A percentile compares a stretch with the other conserved stretches of the same genome.
Evolutionary conservation across 2,113 vertebrate species (phyloP).

Genomic region (Ceyx margarethae): DNA sequence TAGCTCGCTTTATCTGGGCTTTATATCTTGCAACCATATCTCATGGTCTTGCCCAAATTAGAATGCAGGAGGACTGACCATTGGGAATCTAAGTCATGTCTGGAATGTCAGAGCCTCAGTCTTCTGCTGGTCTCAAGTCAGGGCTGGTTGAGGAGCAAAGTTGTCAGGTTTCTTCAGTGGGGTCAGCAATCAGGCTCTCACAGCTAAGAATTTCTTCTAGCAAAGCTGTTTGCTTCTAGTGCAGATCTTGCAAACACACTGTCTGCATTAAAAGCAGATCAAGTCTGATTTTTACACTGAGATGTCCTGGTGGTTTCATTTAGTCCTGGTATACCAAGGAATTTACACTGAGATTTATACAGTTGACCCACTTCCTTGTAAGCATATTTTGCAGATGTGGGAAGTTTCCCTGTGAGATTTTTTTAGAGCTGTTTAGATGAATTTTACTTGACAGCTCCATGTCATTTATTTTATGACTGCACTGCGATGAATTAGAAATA

Average conservation of each 20-base stretch:
- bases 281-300: not conserved
- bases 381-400: not conserved
- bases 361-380: not conserved
- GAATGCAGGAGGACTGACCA: not conserved
- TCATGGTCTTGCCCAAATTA: not conserved
- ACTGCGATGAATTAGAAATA: not conserved
- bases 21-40: not conserved
- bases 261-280: not conserved
- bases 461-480: not conserved
- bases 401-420: not conserved
- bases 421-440: not conserved
- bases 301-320: not conserved
- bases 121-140: not conserved
- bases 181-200: not conserved
- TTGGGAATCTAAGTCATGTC: not conserved
- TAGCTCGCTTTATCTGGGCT: not conserved
- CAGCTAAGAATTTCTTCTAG: not conserved
- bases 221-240: not conserved
- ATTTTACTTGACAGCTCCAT: not conserved
- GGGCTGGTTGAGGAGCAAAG: not conserved
- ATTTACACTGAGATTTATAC: not conserved
- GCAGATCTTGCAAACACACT: not conserved
- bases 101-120: not conserved
- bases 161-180: not conserved
- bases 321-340: not conserved